Evolutionary conservation across 2,797 vertebrate genomes (phyloP).

Genomic region (Chelidonichthys spinosus): DNA sequence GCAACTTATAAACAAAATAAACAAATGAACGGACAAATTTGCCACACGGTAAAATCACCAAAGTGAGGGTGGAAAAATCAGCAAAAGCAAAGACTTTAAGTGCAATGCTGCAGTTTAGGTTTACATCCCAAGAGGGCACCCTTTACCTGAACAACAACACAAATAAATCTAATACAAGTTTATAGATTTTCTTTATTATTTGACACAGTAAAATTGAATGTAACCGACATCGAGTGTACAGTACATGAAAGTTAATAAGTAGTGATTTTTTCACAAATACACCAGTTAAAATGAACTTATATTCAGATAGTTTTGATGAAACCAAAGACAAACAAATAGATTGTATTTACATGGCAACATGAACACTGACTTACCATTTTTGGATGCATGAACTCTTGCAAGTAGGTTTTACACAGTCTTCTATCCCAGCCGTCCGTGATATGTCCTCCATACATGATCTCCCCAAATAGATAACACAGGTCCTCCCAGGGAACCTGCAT

Average conservation of each 20-base stretch:
- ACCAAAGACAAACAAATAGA: neutral
- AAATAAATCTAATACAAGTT: conserved; percentile 8
- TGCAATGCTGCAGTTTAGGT: conserved; percentile 57
- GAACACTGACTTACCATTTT: conserved; percentile 79
- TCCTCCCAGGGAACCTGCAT: conserved; percentile 88
- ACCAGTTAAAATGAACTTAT: neutral
- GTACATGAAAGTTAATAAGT: neutral
- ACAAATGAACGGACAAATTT: neutral
- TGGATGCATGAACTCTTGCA: conserved; percentile 87
- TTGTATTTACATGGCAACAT: neutral
- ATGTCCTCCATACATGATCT: conserved; percentile 89
- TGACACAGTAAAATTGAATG: neutral
- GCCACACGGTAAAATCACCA: neutral
- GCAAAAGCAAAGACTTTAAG: neutral
- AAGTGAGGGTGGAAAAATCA: conserved; percentile 2
- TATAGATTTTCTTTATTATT: conserved; percentile 4
- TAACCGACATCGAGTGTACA: neutral
- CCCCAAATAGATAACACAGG: conserved; percentile 86
- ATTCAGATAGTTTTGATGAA: neutral
- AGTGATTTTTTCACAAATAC: neutral
- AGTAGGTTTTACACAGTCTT: conserved; percentile 84
- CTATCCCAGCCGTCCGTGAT: conserved; percentile 87
- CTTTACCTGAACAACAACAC: conserved; percentile 52
- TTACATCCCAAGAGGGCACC: conserved; percentile 76
- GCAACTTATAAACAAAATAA: too few relatives aligned